These are phyloP conservation scores for Dioctria linearis DNA, from an alignment of 2,888 invertebrate species.

Conservation along the genomic window DNA sequence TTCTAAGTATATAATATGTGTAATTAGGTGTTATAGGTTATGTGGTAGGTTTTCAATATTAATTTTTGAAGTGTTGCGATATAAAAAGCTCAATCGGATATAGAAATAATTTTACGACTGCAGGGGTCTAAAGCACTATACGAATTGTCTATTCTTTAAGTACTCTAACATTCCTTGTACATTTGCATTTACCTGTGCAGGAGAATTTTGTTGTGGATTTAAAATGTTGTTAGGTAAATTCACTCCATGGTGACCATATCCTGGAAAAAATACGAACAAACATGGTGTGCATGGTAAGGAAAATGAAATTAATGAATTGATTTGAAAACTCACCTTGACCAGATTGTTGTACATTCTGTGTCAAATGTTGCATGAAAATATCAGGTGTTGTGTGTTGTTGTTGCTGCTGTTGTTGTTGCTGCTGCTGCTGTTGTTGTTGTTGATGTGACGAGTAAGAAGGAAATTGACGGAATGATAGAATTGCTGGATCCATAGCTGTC, in stretches of 20 bases:
- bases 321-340: constrained; percentile 62
- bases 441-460: constrained; percentile 68
- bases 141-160: constrained; percentile 67
- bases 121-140: constrained; percentile 61
- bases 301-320: not conserved
- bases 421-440: constrained; percentile 65
- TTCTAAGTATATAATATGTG: not conserved
- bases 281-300: no score
- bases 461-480: constrained; percentile 73
- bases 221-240: constrained; percentile 67
- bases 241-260: constrained; percentile 66
- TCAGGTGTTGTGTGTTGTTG: constrained; percentile 63
- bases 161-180: constrained; percentile 69
- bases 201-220: constrained; percentile 67
- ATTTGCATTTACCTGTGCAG: constrained; percentile 67
- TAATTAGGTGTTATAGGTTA: constrained; percentile 29
- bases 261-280: constrained; percentile 57
- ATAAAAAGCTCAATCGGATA: constrained; percentile 43
- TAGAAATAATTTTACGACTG: constrained; percentile 45
- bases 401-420: constrained; percentile 65
- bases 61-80: constrained; percentile 21
- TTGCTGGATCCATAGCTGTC: constrained; percentile 95
- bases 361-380: constrained; percentile 68
- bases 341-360: constrained; percentile 65
- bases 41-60: constrained; percentile 34